Conservation (phyloP, 2,888 invertebrate species). For the Eilema sororculum region DNA sequence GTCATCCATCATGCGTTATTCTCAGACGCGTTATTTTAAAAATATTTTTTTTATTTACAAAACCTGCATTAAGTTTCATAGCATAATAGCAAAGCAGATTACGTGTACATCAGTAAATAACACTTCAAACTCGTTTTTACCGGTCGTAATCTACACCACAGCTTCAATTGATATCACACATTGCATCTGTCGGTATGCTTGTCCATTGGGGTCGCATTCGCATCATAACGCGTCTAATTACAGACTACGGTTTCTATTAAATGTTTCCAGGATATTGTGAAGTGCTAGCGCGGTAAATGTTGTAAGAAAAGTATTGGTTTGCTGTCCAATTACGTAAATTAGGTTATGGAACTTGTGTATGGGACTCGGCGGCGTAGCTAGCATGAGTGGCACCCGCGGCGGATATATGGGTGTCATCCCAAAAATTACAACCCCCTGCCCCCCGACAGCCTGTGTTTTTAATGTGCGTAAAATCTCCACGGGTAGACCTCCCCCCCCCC, state of each 20-base stretch:
- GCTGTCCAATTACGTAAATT: not conserved
- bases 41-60: too few relatives aligned
- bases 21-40: too few relatives aligned
- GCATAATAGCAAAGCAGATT: not conserved
- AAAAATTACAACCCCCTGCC: too few relatives aligned
- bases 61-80: not conserved
- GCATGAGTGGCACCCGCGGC: too few relatives aligned
- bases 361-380: too few relatives aligned
- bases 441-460: too few relatives aligned
- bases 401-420: too few relatives aligned
- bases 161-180: slow-evolving; percentile 58
- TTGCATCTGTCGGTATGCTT: slow-evolving; percentile 38
- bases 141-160: slow-evolving; percentile 34
- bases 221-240: slow-evolving; percentile 43
- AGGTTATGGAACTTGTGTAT: not conserved
- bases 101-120: not conserved
- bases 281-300: slow-evolving; percentile 16
- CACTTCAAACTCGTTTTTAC: slow-evolving; percentile 24
- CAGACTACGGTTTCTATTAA: slow-evolving; percentile 51
- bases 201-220: slow-evolving; percentile 35
- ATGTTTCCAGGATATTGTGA: slow-evolving; percentile 41
- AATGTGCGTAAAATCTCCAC: too few relatives aligned
- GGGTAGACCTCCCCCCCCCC: too few relatives aligned
- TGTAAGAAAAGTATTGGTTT: not conserved
- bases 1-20: not conserved